These are phyloP conservation scores for Lithophane socia DNA, from an alignment of 2,888 invertebrate genomes.

Conservation along the genomic window DNA sequence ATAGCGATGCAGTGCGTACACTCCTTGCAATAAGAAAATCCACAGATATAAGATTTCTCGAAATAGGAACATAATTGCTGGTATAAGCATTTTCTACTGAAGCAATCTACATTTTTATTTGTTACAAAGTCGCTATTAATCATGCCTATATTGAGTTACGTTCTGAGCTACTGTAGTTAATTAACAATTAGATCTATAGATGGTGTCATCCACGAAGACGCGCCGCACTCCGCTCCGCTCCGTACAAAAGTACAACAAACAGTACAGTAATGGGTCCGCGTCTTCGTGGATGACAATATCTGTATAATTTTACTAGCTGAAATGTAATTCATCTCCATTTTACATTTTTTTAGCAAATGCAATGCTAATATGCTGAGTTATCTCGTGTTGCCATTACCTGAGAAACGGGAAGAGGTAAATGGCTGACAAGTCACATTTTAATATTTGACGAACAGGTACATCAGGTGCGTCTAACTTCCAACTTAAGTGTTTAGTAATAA, in stretches of 20 bases:
- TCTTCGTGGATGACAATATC: too few relatives aligned
- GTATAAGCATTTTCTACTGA: constrained; percentile 32
- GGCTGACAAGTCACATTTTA: not conserved
- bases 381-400: constrained; percentile 26
- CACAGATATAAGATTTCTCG: constrained; percentile 25
- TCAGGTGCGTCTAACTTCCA: constrained; percentile 14
- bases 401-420: not conserved
- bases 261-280: too few relatives aligned
- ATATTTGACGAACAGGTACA: not conserved
- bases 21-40: not conserved
- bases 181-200: constrained; percentile 5
- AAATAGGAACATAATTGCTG: not conserved
- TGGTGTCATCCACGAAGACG: too few relatives aligned
- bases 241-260: too few relatives aligned
- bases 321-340: constrained; percentile 42
- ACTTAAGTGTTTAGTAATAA: constrained; percentile 2
- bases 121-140: not conserved
- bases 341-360: constrained; percentile 9
- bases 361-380: constrained; percentile 9
- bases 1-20: not conserved
- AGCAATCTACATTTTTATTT: constrained; percentile 16
- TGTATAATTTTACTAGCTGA: constrained; percentile 18
- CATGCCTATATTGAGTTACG: constrained; percentile 12
- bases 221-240: too few relatives aligned
- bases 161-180: constrained; percentile 16